phyloP scores from a whole-genome alignment of 1,140 invertebrate genomes.

The Euwallacea similis region DNA sequence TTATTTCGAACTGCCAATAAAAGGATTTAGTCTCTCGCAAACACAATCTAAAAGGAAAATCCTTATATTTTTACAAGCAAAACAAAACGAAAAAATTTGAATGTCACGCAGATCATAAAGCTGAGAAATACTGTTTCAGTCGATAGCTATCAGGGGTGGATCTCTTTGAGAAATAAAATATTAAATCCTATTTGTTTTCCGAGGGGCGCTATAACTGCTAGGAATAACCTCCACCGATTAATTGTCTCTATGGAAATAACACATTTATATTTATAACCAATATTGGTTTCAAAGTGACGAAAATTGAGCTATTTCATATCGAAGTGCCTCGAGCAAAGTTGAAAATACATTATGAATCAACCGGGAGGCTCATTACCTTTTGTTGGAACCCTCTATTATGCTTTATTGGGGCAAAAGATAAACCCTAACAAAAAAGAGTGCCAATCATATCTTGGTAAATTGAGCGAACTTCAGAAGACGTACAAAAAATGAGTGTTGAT shows the following conservation, averaged over 20 bases:
- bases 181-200: too few species aligned
- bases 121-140: neutral
- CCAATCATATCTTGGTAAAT: constrained; percentile 12
- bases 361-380: constrained; percentile 2
- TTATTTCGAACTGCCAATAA: neutral
- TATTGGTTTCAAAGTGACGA: neutral
- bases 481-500: constrained; percentile 5
- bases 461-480: neutral
- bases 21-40: neutral
- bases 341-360: constrained; percentile 17
- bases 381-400: constrained; percentile 2
- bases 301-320: neutral
- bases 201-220: too few species aligned
- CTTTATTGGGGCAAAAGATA: constrained; percentile 11
- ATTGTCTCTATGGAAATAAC: too few species aligned
- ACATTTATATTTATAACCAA: too few species aligned
- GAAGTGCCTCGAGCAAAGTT: too few species aligned
- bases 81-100: neutral
- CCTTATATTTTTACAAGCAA: constrained; percentile 1
- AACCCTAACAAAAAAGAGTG: constrained; percentile 14
- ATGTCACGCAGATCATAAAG: neutral
- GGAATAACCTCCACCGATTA: too few species aligned
- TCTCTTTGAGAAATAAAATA: neutral
- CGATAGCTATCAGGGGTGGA: neutral
- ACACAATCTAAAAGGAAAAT: neutral